Conservation (phyloP, 2,113 vertebrate genomes). For the Leuciscus idus region DNA sequence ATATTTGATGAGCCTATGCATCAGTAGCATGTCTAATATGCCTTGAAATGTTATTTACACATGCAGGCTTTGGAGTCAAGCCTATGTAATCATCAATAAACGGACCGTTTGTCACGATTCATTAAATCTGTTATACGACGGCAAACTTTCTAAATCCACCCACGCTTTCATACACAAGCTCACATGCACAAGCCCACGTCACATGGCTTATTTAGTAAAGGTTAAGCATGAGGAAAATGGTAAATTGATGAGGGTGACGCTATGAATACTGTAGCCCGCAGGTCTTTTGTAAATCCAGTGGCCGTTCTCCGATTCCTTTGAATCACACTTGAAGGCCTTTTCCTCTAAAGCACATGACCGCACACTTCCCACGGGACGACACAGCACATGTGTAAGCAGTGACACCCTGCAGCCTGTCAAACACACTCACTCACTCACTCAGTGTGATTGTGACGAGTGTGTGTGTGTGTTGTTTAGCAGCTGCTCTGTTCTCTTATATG, state of each 20-base stretch:
- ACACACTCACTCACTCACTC: constrained; percentile 5
- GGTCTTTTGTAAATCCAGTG: constrained; percentile 28
- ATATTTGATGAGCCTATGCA: neutral
- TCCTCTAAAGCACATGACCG: constrained; percentile 26
- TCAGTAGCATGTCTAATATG: neutral
- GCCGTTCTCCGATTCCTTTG: constrained; percentile 16
- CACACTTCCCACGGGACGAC: neutral
- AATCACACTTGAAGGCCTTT: constrained; percentile 26
- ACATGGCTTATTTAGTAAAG: constrained; percentile 38
- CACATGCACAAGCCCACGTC: constrained; percentile 12
- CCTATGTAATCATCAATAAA: constrained; percentile 11
- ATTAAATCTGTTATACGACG: neutral
- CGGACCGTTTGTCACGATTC: neutral
- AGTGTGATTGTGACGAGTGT: neutral
- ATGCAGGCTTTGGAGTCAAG: neutral
- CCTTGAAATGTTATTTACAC: neutral
- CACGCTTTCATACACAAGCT: constrained; percentile 16
- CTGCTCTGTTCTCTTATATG: constrained; percentile 8
- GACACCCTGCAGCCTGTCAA: neutral
- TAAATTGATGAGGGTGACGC: constrained; percentile 28
- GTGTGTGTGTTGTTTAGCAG: neutral
- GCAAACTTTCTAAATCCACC: neutral
- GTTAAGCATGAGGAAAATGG: constrained; percentile 34
- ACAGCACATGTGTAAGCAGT: neutral
- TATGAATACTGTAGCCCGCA: constrained; percentile 15